Conservation (phyloP, 2,113 vertebrate species). For the Chloebia gouldiae region DNA sequence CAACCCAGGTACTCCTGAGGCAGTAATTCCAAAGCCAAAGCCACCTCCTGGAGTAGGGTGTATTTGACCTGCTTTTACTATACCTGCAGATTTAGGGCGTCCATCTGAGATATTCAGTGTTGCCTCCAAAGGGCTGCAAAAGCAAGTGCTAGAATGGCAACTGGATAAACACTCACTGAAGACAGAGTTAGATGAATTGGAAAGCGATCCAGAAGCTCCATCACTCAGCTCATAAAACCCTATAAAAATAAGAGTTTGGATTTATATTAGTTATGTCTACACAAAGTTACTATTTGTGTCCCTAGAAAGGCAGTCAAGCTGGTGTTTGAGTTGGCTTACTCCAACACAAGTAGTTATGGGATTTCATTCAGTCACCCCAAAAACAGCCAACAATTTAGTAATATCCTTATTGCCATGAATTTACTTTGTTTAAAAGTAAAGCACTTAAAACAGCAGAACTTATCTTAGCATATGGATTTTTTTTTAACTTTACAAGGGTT, state of each 20-base stretch:
- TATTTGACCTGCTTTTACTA: conserved; percentile 61
- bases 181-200: conserved; percentile 96
- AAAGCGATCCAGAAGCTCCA: conserved; percentile 89
- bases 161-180: conserved; percentile 96
- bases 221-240: conserved; percentile 97
- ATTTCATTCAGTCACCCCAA: conserved; percentile 19
- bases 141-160: conserved; percentile 90
- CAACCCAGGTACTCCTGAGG: conserved; percentile 53
- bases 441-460: not conserved
- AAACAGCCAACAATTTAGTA: not conserved
- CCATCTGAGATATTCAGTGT: conserved; percentile 83
- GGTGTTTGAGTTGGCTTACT: conserved; percentile 32
- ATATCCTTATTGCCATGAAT: not conserved
- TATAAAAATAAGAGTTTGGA: conserved; percentile 73
- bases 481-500: not conserved
- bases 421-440: not conserved
- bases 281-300: conserved; percentile 10
- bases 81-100: conserved; percentile 87
- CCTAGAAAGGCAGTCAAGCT: conserved; percentile 12
- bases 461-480: not conserved
- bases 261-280: conserved; percentile 45
- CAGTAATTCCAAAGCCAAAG: conserved; percentile 49
- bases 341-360: not conserved
- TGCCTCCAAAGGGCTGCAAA: conserved; percentile 87
- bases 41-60: conserved; percentile 47